A percentile compares a stretch with the other conserved stretches of the same genome.
Conservation (phyloP, 1,140 invertebrate genomes). For the Aphaenogaster rudis region DNA sequence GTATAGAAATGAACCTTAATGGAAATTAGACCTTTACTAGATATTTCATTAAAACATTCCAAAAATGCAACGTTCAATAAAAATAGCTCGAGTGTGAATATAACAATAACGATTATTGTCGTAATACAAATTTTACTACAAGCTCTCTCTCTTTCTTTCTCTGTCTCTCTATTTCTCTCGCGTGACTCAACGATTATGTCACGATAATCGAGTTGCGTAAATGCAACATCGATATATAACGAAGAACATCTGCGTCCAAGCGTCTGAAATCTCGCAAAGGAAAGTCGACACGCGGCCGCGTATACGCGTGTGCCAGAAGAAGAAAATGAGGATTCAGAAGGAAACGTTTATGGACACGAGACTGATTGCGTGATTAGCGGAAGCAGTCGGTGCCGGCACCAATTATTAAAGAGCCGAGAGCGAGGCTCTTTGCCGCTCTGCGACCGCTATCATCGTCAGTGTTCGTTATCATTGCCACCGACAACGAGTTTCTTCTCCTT, state of each 20-base stretch:
- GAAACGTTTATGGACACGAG: conserved; percentile 66
- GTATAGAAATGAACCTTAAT: too few relatives aligned
- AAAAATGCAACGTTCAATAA: background rate
- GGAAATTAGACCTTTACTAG: background rate
- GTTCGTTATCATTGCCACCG: background rate
- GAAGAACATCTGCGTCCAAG: background rate
- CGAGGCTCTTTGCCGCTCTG: background rate
- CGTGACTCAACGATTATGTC: background rate
- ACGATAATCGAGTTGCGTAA: background rate
- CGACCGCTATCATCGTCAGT: background rate
- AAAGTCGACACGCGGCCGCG: background rate
- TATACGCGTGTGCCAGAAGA: background rate
- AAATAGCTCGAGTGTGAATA: background rate
- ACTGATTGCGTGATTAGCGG: conserved; percentile 68
- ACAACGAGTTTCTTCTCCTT: background rate
- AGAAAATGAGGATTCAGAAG: conserved; percentile 67
- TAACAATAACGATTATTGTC: background rate
- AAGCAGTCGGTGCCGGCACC: conserved; percentile 53
- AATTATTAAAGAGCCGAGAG: conserved; percentile 55
- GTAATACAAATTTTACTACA: background rate
- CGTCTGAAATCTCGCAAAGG: background rate
- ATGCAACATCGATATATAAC: background rate
- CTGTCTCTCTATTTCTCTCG: background rate
- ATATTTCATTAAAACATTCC: background rate
- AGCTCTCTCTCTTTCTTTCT: background rate